Evolutionary conservation across 2,113 vertebrate genomes (phyloP).

Genomic region (Mobula hypostoma): DNA sequence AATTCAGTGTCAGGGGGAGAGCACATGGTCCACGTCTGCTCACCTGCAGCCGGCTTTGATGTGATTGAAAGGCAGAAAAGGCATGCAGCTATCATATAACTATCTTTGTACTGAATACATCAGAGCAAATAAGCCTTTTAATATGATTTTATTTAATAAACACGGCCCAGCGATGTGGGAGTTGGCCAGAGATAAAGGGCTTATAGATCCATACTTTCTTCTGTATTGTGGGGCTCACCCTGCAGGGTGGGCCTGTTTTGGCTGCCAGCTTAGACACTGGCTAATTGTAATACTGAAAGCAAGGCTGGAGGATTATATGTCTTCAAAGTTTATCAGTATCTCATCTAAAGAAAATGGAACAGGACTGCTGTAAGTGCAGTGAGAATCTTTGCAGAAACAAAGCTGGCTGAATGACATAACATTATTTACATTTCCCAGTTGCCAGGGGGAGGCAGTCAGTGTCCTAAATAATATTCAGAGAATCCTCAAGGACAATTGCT

Average conservation of each 20-base stretch:
- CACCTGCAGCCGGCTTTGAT: constrained; percentile 29
- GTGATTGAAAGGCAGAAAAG: constrained; percentile 3
- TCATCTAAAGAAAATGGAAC: constrained; percentile 51
- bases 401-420: constrained; percentile 60
- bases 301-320: constrained; percentile 57
- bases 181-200: constrained; percentile 38
- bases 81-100: constrained; percentile 17
- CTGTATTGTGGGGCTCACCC: constrained; percentile 26
- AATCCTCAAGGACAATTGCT: constrained; percentile 40
- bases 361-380: constrained; percentile 48
- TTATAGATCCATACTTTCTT: constrained; percentile 37
- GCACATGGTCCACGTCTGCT: not conserved
- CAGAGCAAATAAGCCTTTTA: constrained; percentile 30
- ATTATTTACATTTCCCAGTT: constrained; percentile 60
- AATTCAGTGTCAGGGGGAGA: not conserved
- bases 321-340: constrained; percentile 53
- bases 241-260: constrained; percentile 41
- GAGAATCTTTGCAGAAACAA: constrained; percentile 55
- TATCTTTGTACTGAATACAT: constrained; percentile 34
- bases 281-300: constrained; percentile 58
- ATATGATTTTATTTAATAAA: constrained; percentile 40
- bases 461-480: constrained; percentile 46
- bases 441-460: constrained; percentile 46
- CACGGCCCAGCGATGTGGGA: not conserved
- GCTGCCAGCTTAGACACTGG: constrained; percentile 49